A percentile compares a stretch with the other conserved stretches of the same genome.
phyloP scores from a whole-genome alignment of 2,888 invertebrate species.

The Nomada goodeniana region DNA sequence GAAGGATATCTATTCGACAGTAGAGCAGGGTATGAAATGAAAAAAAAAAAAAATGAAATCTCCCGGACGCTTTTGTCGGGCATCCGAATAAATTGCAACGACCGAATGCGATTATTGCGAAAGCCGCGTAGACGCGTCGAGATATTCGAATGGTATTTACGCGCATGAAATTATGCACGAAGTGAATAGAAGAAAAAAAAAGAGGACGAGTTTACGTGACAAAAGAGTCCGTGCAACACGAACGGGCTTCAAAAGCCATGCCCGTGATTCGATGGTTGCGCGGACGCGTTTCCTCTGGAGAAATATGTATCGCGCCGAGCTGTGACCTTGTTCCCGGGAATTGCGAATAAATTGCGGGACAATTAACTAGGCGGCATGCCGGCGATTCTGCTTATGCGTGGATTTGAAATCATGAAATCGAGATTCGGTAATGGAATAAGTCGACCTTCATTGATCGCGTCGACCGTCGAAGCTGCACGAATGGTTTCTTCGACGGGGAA shows the following conservation, averaged over 20 bases:
- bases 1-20: no score
- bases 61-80: no score
- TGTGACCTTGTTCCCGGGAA: background rate
- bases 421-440: background rate
- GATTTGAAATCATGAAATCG: background rate
- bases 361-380: background rate
- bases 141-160: constrained; percentile 1
- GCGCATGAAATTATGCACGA: constrained; percentile 21
- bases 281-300: background rate
- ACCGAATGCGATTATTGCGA: background rate
- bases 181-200: constrained; percentile 26
- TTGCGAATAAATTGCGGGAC: background rate
- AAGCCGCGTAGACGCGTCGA: background rate
- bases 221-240: constrained; percentile 19
- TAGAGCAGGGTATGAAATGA: no score
- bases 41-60: no score
- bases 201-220: constrained; percentile 17
- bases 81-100: no score
- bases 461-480: background rate
- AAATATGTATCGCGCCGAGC: constrained; percentile 8
- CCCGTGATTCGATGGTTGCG: background rate
- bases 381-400: background rate
- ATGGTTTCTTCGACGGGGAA: background rate
- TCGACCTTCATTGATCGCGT: background rate
- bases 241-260: constrained; percentile 7